Conservation (phyloP, 2,888 invertebrate species). For the Platypus cylindrus region DNA sequence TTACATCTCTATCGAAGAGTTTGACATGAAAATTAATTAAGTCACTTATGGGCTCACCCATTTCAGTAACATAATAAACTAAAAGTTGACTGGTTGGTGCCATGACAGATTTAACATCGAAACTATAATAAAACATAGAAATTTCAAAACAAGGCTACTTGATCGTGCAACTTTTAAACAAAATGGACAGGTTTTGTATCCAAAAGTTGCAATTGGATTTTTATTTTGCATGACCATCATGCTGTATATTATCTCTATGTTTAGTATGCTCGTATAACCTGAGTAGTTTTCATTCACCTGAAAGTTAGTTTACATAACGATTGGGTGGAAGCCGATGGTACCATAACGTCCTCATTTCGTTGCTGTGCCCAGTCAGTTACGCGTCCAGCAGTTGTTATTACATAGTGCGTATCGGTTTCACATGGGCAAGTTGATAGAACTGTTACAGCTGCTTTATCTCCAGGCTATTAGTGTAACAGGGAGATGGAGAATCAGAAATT, state of each 20-base stretch:
- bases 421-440: conserved; percentile 56
- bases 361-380: conserved; percentile 53
- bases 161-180: too few relatives aligned
- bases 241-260: too few relatives aligned
- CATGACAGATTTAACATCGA: conserved; percentile 52
- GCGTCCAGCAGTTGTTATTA: conserved; percentile 51
- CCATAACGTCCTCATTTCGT: conserved; percentile 32
- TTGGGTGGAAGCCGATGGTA: conserved; percentile 6
- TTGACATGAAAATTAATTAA: conserved; percentile 52
- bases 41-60: conserved; percentile 54
- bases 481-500: too few relatives aligned
- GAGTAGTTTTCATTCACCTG: too few relatives aligned
- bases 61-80: conserved; percentile 53
- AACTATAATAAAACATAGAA: conserved; percentile 43
- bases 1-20: conserved; percentile 48
- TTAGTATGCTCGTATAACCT: too few relatives aligned
- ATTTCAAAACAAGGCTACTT: too few relatives aligned
- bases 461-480: too few relatives aligned
- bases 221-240: too few relatives aligned
- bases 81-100: conserved; percentile 54
- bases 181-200: too few relatives aligned
- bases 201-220: too few relatives aligned
- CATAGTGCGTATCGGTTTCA: conserved; percentile 46
- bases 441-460: conserved; percentile 47
- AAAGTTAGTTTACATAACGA: conserved; percentile 42